These are phyloP conservation scores for Megaustenia siamemsis DNA, from an alignment of 2,888 invertebrate species.

Conservation along the genomic window DNA sequence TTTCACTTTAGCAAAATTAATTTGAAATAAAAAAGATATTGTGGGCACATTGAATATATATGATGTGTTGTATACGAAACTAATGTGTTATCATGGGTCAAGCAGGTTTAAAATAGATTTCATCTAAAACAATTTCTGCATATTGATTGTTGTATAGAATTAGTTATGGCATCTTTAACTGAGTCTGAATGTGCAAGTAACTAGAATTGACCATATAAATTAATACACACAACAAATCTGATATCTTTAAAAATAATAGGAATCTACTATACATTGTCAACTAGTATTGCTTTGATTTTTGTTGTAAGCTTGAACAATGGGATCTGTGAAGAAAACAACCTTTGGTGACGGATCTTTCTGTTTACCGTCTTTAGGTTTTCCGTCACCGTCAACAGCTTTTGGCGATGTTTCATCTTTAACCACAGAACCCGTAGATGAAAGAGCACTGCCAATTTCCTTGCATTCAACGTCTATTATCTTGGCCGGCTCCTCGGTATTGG, in stretches of 20 bases:
- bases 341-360: constrained; percentile 38
- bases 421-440: background rate
- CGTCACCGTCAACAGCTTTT: background rate
- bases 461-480: constrained; percentile 47
- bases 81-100: too few relatives aligned
- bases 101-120: too few relatives aligned
- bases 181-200: too few relatives aligned
- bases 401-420: constrained; percentile 18
- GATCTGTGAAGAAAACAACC: constrained; percentile 51
- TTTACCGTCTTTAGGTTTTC: constrained; percentile 14
- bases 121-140: background rate
- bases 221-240: too few relatives aligned
- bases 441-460: constrained; percentile 43
- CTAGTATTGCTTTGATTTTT: constrained; percentile 48
- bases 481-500: constrained; percentile 38
- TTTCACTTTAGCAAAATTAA: too few relatives aligned
- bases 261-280: constrained; percentile 18
- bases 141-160: background rate
- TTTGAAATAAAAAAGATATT: too few relatives aligned
- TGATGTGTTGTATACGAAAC: too few relatives aligned
- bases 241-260: too few relatives aligned
- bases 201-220: too few relatives aligned
- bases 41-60: too few relatives aligned
- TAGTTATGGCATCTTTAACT: too few relatives aligned
- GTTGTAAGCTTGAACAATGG: constrained; percentile 44